Evolutionary conservation across 1,140 invertebrate species (phyloP), one percentile per base, ranked within the genome.

Genomic region (Bombyx mandarina): DNA sequence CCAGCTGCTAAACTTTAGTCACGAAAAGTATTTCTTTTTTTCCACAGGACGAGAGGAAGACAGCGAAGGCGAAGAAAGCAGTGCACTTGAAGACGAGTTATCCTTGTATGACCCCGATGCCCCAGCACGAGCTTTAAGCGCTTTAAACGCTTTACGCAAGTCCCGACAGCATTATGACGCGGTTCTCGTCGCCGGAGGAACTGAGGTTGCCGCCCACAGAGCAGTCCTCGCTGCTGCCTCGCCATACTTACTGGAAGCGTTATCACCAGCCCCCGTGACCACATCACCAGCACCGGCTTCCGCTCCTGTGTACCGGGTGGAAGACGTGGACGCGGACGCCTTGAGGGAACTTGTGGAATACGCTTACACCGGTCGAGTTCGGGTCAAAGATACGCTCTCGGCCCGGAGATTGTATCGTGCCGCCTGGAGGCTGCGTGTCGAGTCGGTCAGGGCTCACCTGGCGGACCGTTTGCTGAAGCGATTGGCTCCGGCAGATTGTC

Each of bases 161-260:
- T 93, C 93, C 72, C 90, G 90, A 55, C 92, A 94, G 69, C 94
- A 95, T 82, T 96, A 93, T 86, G 94, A 96, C 85, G 93, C 94
- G 56, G 90, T 93, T 67, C 89, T 96, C 65, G 91, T 94, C 77
- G 93, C 94, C 76, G 92, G 90, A 48, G 93, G 89, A 76, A 89
- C 89, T 7, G 94, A 95, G 83, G 89, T 96, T 45, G 91, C 93
- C 62, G 94, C 92, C 26, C 95, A 95, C 81, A 89, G 92, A 64
- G 92, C 92, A 45, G 93, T 96, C 26, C 79, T 96, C 50, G 94
- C 94, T 1, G 91, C 93, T 60, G 92, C 91, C 35, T 94, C 93
- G 58, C 92, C 93, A 2, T 93, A 94, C 81, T 87, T 97, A 12
- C 92, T 95, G 66, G 93, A 96, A 70, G 83, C 95, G 67, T 95